Evolutionary conservation across 1,140 invertebrate genomes (phyloP), one percentile per base, ranked within the genome.

Genomic region (Samia ricini): DNA sequence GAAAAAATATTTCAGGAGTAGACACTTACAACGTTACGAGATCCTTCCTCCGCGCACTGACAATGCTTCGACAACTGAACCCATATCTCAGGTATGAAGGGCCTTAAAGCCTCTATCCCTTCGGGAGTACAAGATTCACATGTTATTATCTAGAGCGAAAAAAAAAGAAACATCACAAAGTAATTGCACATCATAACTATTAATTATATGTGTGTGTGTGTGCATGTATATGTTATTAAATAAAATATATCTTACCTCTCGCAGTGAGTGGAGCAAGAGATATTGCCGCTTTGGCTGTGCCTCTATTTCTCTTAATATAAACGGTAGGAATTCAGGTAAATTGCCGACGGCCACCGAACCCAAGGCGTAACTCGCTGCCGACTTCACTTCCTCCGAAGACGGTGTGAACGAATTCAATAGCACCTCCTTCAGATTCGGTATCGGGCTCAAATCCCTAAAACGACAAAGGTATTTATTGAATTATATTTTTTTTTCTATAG

Each of bases 311-410:
- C 95, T 93, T 0, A 99, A 91, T 67, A 99, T 96, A 80, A 99
- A 98, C 4, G 98, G 98, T 64, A 99, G 91, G 91, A 98, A 99
- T 76, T 96, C 95, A 2, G 95, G 94, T 64, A 99, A 91, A 91
- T 99, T 99, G 33, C 99, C 98, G 72, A 99, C 96, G 36, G 97
- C 96, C 24, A 99, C 95, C 61, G 97, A 98, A 29, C 98, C 98
- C 22, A 99, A 91, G 12, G 98, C 97, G 91, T 99, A 99, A 65
- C 98, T 98, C 2, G 98, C 98, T 10, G 98, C 98, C 0, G 97
- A 97, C 91, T 99, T 99, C 0, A 97, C 95, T 87, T 97, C 96
- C 85, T 97, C 96, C 0, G 95, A 96, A 2, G 93, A 92, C 18
- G 94, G 94, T 0, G 93, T 93, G 76, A 97, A 97, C 18, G 95